A percentile compares a stretch with the other conserved stretches of the same genome.
Evolutionary conservation across 2,113 vertebrate genomes (phyloP).

Genomic region (Charadrius vociferus): DNA sequence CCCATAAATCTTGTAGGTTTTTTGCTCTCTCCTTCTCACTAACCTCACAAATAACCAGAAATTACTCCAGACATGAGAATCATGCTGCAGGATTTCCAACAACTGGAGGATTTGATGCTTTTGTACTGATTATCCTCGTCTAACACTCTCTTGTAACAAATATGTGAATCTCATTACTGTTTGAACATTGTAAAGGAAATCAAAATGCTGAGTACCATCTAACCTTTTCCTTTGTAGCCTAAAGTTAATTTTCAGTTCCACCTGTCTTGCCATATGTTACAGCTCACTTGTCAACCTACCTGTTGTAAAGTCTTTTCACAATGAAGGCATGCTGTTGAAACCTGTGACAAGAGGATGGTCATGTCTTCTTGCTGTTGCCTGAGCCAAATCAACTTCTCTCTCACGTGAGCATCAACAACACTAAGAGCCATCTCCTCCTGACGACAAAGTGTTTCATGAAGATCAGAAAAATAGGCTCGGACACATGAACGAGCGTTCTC

Average conservation of each 20-base stretch:
- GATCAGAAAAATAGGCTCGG: constrained; percentile 94
- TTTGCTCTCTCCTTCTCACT: neutral
- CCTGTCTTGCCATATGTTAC: neutral
- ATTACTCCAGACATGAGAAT: neutral
- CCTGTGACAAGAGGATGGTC: constrained; percentile 96
- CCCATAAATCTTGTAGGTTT: neutral
- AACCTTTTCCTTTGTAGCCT: neutral
- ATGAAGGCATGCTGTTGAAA: constrained; percentile 96
- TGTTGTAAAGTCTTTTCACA: constrained; percentile 98
- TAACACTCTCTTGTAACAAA: neutral
- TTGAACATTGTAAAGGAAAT: neutral
- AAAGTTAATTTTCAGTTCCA: neutral
- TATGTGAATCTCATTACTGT: neutral
- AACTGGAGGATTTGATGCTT: neutral
- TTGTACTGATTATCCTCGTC: neutral
- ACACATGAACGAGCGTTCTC: constrained; percentile 97
- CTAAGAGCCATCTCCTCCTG: constrained; percentile 99
- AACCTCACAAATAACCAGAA: neutral
- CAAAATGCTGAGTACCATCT: neutral
- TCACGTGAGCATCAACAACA: constrained; percentile 95
- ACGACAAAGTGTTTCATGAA: constrained; percentile 95
- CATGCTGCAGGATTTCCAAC: neutral
- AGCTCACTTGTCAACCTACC: constrained; percentile 71
- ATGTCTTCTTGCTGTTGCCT: constrained; percentile 98
- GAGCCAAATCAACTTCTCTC: constrained; percentile 96